Evolutionary conservation across 2,888 invertebrate species (phyloP).

Genomic region (Agrenia bidenticulata): DNA sequence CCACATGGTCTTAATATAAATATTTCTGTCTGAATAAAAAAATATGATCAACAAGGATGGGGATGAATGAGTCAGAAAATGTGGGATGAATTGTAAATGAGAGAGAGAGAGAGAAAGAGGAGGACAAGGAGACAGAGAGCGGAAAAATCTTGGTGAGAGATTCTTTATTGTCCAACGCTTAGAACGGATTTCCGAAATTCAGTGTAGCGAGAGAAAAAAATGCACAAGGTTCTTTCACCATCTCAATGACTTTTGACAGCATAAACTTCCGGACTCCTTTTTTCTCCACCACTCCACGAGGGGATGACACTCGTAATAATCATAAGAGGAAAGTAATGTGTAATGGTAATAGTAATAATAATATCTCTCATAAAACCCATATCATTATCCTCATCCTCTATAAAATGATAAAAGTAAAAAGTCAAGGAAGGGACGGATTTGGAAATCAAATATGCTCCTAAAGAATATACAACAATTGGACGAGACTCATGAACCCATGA

Average conservation of each 20-base stretch:
- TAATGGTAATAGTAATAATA: constrained; percentile 5
- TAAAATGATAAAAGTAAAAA: too few relatives aligned
- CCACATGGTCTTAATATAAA: background rate
- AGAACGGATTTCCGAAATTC: constrained; percentile 34
- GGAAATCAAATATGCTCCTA: constrained; percentile 10
- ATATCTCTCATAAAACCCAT: background rate
- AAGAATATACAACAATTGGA: too few relatives aligned
- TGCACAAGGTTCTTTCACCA: constrained; percentile 14
- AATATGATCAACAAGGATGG: too few relatives aligned
- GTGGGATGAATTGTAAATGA: constrained; percentile 10
- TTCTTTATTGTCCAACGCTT: constrained; percentile 36
- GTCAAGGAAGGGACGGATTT: background rate
- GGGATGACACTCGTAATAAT: background rate
- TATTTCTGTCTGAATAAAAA: too few relatives aligned
- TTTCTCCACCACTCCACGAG: background rate
- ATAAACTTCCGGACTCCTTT: constrained; percentile 21
- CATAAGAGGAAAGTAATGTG: background rate
- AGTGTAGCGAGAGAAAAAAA: constrained; percentile 28
- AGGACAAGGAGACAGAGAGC: constrained; percentile 1
- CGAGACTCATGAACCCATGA: too few relatives aligned
- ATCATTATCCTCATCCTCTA: too few relatives aligned
- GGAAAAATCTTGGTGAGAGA: constrained; percentile 28
- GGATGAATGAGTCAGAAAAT: background rate
- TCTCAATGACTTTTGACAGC: constrained; percentile 22
- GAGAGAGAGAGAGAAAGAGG: background rate